A percentile compares a stretch with the other conserved stretches of the same genome.
Evolutionary conservation across 2,888 invertebrate genomes (phyloP).

Genomic region (Xylocampa areola): DNA sequence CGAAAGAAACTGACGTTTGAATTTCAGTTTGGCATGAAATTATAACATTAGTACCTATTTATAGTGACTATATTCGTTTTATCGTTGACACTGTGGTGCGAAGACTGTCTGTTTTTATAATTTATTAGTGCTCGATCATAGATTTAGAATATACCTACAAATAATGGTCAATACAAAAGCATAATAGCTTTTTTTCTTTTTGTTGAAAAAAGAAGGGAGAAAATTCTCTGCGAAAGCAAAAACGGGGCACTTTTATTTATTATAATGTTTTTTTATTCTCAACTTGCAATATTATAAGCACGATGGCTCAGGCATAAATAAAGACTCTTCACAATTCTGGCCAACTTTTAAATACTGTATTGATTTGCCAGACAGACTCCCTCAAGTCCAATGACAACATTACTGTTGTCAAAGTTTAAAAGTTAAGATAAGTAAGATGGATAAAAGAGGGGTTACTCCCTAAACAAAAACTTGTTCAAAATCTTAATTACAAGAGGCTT

Average conservation of each 20-base stretch:
- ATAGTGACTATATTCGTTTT: constrained; percentile 9
- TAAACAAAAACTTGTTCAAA: not conserved
- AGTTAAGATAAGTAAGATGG: not conserved
- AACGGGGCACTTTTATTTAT: no score
- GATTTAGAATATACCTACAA: constrained; percentile 2
- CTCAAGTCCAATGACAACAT: constrained; percentile 2
- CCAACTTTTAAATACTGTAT: constrained; percentile 28
- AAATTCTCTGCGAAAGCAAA: no score
- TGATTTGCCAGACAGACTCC: not conserved
- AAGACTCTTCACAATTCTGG: constrained; percentile 3
- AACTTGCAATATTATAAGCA: no score
- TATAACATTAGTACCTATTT: no score
- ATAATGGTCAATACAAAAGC: not conserved
- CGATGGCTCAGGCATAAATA: not conserved
- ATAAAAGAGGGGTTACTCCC: not conserved
- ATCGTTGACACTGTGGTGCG: constrained; percentile 6
- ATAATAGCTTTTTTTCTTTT: not conserved
- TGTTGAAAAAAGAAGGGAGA: no score
- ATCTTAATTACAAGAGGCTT: not conserved
- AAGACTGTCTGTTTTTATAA: constrained; percentile 23
- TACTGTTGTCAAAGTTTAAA: constrained; percentile 1
- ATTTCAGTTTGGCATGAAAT: constrained; percentile 1
- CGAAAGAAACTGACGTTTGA: constrained; percentile 47
- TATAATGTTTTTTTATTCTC: no score
- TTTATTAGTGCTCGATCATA: constrained; percentile 17